These are phyloP conservation scores for Zonitis immaculata DNA, from an alignment of 2,888 invertebrate species.

Conservation along the genomic window DNA sequence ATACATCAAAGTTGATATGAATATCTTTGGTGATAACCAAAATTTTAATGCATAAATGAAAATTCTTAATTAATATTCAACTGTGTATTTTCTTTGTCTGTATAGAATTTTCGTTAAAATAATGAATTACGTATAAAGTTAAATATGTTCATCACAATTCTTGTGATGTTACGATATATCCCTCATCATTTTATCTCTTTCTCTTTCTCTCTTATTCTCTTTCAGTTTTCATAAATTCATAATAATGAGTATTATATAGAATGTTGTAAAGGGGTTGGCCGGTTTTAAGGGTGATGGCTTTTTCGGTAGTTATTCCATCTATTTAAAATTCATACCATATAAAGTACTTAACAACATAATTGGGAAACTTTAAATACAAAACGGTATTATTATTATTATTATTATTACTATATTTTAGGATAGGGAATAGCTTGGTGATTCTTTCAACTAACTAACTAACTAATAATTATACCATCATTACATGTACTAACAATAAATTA, in stretches of 20 bases:
- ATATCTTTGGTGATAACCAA: too few relatives aligned
- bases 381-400: constrained; percentile 30
- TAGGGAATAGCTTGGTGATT: not conserved
- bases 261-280: too few relatives aligned
- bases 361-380: constrained; percentile 36
- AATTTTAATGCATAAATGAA: too few relatives aligned
- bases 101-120: constrained; percentile 22
- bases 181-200: too few relatives aligned
- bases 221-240: not conserved
- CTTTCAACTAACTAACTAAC: constrained; percentile 2
- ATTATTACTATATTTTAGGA: constrained; percentile 16
- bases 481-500: constrained; percentile 1
- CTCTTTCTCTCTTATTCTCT: not conserved
- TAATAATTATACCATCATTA: constrained; percentile 10
- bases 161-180: too few relatives aligned
- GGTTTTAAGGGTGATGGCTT: constrained; percentile 11
- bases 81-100: not conserved
- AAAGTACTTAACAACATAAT: constrained; percentile 38
- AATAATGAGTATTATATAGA: not conserved
- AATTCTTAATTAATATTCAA: constrained; percentile 19
- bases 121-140: constrained; percentile 31
- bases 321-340: constrained; percentile 38
- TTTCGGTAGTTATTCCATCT: constrained; percentile 24
- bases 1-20: too few relatives aligned
- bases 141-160: constrained; percentile 20